phyloP scores from a whole-genome alignment of 2,113 vertebrate genomes.

The Atractosteus spatula region DNA sequence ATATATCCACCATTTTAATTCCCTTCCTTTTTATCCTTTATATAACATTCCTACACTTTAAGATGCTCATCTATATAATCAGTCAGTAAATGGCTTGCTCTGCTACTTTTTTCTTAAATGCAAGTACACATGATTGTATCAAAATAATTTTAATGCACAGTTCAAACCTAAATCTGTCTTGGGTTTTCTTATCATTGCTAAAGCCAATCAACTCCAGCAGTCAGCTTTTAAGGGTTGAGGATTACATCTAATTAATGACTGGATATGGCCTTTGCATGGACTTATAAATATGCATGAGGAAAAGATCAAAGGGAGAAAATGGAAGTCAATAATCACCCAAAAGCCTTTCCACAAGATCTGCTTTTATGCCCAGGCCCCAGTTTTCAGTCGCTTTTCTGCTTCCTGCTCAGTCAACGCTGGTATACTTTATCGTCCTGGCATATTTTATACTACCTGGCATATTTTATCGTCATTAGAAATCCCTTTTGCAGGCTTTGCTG shows the following conservation, averaged over 20 bases:
- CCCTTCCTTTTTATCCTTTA: too few species aligned
- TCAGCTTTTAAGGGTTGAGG: slow-evolving; percentile 6
- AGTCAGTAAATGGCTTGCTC: too few species aligned
- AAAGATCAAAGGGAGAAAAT: slow-evolving; percentile 4
- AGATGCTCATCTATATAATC: too few species aligned
- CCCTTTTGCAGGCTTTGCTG: too few species aligned
- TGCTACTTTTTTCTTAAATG: neutral
- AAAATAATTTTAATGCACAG: neutral
- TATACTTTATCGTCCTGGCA: slow-evolving; percentile 20
- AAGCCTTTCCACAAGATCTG: slow-evolving; percentile 2
- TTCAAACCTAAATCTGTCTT: neutral
- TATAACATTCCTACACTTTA: too few species aligned
- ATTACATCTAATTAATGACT: slow-evolving; percentile 40
- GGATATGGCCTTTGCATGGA: neutral
- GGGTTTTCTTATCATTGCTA: neutral
- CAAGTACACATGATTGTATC: too few species aligned
- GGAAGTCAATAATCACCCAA: slow-evolving; percentile 13
- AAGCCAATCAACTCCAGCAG: slow-evolving; percentile 21
- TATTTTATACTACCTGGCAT: slow-evolving; percentile 13
- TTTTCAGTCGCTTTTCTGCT: neutral
- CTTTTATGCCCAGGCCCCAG: too few species aligned
- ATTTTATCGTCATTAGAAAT: too few species aligned
- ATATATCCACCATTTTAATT: too few species aligned
- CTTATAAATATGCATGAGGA: slow-evolving; percentile 34
- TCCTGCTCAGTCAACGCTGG: slow-evolving; percentile 8